Percentiles rank a stretch among this genome's conserved stretches.
These are phyloP conservation scores for Oasisia sp. DNA, from an alignment of 2,888 invertebrate genomes.

Conservation along the genomic window DNA sequence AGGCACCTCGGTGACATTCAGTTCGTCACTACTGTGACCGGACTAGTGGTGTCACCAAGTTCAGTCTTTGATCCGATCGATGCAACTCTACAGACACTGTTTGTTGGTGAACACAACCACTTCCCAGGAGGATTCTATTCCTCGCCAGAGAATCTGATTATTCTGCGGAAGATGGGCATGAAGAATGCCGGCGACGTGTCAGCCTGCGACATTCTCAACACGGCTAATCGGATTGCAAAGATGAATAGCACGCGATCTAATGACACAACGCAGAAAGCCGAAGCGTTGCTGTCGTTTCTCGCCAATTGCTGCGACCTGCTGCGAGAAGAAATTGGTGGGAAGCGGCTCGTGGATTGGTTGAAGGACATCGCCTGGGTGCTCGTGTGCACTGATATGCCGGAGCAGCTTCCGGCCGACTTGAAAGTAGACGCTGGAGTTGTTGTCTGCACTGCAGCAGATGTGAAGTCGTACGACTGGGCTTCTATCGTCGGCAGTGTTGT, in stretches of 20 bases:
- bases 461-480: slow-evolving; percentile 32
- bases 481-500: slow-evolving; percentile 35
- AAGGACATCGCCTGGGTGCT: slow-evolving; percentile 37
- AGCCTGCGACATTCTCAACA: slow-evolving; percentile 37
- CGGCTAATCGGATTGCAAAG: slow-evolving; percentile 33
- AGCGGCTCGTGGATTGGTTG: slow-evolving; percentile 31
- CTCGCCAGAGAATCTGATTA: slow-evolving; percentile 28
- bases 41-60: slow-evolving; percentile 28
- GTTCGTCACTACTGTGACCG: slow-evolving; percentile 36
- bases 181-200: slow-evolving; percentile 35
- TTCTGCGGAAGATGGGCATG: slow-evolving; percentile 43
- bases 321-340: slow-evolving; percentile 27
- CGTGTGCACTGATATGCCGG: slow-evolving; percentile 33
- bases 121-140: slow-evolving; percentile 42
- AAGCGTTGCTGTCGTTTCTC: slow-evolving; percentile 35
- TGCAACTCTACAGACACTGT: slow-evolving; percentile 34
- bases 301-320: slow-evolving; percentile 32
- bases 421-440: slow-evolving; percentile 18
- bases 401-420: slow-evolving; percentile 33
- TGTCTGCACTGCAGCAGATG: slow-evolving; percentile 29
- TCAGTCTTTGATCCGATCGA: slow-evolving; percentile 44
- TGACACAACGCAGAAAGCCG: slow-evolving; percentile 31
- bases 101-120: slow-evolving; percentile 37
- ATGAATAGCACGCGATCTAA: neutral
- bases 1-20: slow-evolving; percentile 31